Evolutionary conservation across 2,113 vertebrate species (phyloP), one percentile per base, ranked within the genome.

Genomic region (Alouatta palliata): DNA sequence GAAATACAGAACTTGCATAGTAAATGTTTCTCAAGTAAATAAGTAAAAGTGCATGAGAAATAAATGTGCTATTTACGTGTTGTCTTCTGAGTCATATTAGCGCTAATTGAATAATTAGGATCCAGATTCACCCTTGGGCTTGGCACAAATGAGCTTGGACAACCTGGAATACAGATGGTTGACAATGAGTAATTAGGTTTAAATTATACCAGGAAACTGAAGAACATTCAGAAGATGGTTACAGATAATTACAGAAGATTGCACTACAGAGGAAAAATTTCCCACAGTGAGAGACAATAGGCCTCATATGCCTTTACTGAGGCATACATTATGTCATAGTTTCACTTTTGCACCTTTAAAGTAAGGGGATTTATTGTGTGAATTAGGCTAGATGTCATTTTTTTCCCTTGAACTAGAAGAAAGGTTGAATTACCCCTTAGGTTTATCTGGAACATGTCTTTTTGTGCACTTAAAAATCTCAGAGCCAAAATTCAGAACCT

Each of bases 401-500:
- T 96, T 35, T 3, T 6, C 27, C 37, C 32, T 54, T 8, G 3
- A 80, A 35, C 32, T 49, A 58, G 68, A 86, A 68, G n/a, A 85
- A 77, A 71, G 19, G 6, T 49, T 75, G 49, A n/a, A 5, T 58
- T 40, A 14, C 40, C 20, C 32, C 27, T 79, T 64, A 32, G 3
- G 11, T 84, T 80, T 56, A 58, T 73, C 11, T 91, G 40, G 8
- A 35, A 81, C n/a, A 85, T 20, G 10, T 49, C 30, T 81, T 76
- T 96, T 47, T 86, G 11, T 52, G 17, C 20, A 70, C 30, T 91
- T 68, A 16, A 4, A 80, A 66, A 68, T 89, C 30, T 61, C 20
- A 23, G 88, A 89, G 47, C 58, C 73, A 75, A 87, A 95, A 94
- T 77, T 82, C 37, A 82, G 58, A 95, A 58, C 32, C 20, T 90